Evolutionary conservation across 1,140 invertebrate species (phyloP).

Genomic region (Heliothis subflexa): DNA sequence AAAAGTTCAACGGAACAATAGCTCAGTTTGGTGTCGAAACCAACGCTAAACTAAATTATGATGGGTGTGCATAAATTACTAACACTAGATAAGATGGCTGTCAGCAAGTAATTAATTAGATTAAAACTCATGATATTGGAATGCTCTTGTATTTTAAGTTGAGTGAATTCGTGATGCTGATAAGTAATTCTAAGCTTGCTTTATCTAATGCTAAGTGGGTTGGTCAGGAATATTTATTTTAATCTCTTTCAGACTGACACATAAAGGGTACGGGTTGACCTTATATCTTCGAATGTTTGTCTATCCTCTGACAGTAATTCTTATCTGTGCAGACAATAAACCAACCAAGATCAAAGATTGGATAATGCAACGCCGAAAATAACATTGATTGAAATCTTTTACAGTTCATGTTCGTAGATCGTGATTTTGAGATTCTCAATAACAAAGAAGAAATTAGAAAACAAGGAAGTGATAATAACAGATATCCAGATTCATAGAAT

Average conservation of each 20-base stretch:
- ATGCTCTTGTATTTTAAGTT: conserved; percentile 15
- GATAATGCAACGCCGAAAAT: too few relatives aligned
- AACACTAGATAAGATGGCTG: conserved; percentile 25
- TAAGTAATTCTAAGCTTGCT: not conserved
- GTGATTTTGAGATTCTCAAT: too few relatives aligned
- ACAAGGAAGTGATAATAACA: too few relatives aligned
- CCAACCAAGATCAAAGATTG: too few relatives aligned
- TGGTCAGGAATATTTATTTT: conserved; percentile 14
- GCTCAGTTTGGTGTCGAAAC: conserved; percentile 45
- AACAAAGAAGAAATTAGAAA: too few relatives aligned
- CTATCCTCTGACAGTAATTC: not conserved
- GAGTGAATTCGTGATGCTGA: conserved; percentile 38
- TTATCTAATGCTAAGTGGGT: conserved; percentile 26
- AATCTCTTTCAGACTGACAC: not conserved
- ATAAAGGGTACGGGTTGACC: not conserved
- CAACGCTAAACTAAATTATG: conserved; percentile 46
- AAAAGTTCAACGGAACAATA: conserved; percentile 81
- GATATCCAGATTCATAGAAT: too few relatives aligned
- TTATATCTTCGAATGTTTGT: conserved; percentile 5
- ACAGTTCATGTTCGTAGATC: too few relatives aligned
- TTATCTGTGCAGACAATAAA: not conserved
- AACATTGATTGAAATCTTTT: too few relatives aligned
- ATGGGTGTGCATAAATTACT: conserved; percentile 57
- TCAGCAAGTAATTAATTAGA: conserved; percentile 36
- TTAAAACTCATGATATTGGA: conserved; percentile 12